Conservation (phyloP, 2,888 invertebrate genomes). For the Polia nebulosa region DNA sequence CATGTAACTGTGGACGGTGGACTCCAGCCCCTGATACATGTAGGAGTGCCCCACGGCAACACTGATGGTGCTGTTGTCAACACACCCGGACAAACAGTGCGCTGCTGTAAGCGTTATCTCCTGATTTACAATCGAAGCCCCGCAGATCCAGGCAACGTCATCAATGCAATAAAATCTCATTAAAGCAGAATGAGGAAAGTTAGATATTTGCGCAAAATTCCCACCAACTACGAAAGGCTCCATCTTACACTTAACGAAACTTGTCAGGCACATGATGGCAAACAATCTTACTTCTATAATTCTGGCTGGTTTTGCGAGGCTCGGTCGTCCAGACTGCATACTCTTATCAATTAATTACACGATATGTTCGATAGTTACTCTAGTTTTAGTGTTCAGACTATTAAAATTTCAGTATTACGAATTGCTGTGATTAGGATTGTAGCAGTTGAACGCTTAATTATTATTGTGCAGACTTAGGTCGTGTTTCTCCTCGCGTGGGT, state of each 20-base stretch:
- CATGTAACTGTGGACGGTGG: slow-evolving; percentile 35
- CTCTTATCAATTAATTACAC: slow-evolving; percentile 42
- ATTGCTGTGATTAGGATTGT: not conserved
- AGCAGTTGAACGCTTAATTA: not conserved
- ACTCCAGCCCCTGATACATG: not conserved
- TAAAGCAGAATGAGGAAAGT: slow-evolving; percentile 54
- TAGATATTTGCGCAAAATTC: slow-evolving; percentile 4
- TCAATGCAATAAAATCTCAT: slow-evolving; percentile 36
- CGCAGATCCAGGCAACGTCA: slow-evolving; percentile 61
- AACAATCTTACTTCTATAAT: slow-evolving; percentile 20
- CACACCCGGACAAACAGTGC: slow-evolving; percentile 53
- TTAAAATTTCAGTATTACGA: slow-evolving; percentile 10
- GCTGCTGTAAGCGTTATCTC: slow-evolving; percentile 49
- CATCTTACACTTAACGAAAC: slow-evolving; percentile 11
- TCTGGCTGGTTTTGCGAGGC: not conserved
- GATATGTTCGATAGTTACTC: slow-evolving; percentile 17
- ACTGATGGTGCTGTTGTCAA: slow-evolving; percentile 8
- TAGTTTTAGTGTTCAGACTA: slow-evolving; percentile 24
- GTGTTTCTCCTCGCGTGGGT: not conserved
- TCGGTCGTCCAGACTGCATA: not conserved
- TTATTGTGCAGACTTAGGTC: not conserved
- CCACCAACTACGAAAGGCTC: slow-evolving; percentile 48
- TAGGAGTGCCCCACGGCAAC: slow-evolving; percentile 44
- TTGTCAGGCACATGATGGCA: slow-evolving; percentile 3
- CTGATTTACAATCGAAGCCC: slow-evolving; percentile 63